Evolutionary conservation across 2,797 vertebrate species (phyloP), one percentile per base, ranked within the genome.

Genomic region (Hypotaenidia philippensis): DNA sequence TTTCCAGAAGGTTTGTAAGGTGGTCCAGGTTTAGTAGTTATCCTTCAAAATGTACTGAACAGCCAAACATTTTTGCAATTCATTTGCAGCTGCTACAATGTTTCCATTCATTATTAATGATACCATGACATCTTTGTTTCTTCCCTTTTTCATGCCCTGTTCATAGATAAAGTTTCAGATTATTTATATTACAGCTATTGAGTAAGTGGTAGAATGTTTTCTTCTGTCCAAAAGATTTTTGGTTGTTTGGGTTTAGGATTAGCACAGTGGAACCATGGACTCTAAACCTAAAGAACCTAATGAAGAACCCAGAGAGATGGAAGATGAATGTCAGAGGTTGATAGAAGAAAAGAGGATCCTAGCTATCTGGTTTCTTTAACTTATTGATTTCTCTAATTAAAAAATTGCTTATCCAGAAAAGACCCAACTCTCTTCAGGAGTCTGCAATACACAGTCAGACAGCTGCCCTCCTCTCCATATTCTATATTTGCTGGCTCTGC

Each of bases 241-340:
- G 25, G 21, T 75, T 5, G 4, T 55, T 92, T 75, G 22, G 7
- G 5, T 72, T 79, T 71, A 71, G 45, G 36, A 49, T 78, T 57
- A 79, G 32, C 36, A 69, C 21, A 72, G 22, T 56, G 40, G 22
- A 89, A 4, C 13, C 22, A 25, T 64, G 50, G 53, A 13, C 13
- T 36, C 32, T 56, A 82, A 71, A 59, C 3, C 12, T 71, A 27
- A 75, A 84, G 11, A 47, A 59, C 5, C 4, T 44, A 52, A 56
- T 7, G 27, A 65, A 53, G 50, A 79, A 53, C 7, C 7, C 25
- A 40, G 32, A 68, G 6, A 64, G 5, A 10, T 22, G 71, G 31
- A 31, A 69, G 5, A 11, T 0, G 0, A 71, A 52, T 53, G 11
- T 20, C 27, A 72, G 27, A 10, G 31, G 44, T 2, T 49, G 66